Evolutionary conservation across 2,113 vertebrate genomes (phyloP).

Genomic region (Passerina amoena): DNA sequence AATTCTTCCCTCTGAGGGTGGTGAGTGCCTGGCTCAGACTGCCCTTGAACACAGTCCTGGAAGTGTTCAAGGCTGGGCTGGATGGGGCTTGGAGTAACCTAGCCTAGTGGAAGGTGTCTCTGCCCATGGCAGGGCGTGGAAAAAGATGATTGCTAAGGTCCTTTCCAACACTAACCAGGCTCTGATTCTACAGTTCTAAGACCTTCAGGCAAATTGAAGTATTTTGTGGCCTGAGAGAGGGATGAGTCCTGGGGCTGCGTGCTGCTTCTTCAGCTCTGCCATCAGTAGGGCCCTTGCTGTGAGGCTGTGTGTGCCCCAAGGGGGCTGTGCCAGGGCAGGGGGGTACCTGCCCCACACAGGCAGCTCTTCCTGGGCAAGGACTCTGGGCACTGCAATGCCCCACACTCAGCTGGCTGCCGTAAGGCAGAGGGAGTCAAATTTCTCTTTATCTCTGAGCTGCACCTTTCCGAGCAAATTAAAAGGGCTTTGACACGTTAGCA

Average conservation of each 20-base stretch:
- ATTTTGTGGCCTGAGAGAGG: neutral
- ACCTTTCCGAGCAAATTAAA: slow-evolving; percentile 41
- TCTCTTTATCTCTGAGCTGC: slow-evolving; percentile 7
- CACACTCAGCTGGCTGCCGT: neutral
- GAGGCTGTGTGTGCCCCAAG: neutral
- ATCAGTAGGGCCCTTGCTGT: neutral
- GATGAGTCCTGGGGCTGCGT: rapidly evolving
- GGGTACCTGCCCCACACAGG: neutral
- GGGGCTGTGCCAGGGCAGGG: neutral
- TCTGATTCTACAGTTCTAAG: neutral
- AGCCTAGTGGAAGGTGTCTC: too few species aligned
- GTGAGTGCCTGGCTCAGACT: neutral
- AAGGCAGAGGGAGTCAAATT: neutral
- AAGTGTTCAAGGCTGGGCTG: neutral
- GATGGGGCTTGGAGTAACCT: neutral
- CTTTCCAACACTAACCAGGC: neutral
- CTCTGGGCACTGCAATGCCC: rapidly evolving
- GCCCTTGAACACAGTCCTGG: neutral
- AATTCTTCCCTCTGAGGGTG: neutral
- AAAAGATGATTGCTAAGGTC: neutral
- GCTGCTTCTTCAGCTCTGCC: neutral
- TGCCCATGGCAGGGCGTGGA: neutral
- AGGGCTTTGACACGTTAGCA: neutral
- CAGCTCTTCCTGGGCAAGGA: neutral
- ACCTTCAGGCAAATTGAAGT: neutral